These are phyloP conservation scores for Embidobia sp. DNA, from an alignment of 2,888 invertebrate genomes.

Conservation along the genomic window DNA sequence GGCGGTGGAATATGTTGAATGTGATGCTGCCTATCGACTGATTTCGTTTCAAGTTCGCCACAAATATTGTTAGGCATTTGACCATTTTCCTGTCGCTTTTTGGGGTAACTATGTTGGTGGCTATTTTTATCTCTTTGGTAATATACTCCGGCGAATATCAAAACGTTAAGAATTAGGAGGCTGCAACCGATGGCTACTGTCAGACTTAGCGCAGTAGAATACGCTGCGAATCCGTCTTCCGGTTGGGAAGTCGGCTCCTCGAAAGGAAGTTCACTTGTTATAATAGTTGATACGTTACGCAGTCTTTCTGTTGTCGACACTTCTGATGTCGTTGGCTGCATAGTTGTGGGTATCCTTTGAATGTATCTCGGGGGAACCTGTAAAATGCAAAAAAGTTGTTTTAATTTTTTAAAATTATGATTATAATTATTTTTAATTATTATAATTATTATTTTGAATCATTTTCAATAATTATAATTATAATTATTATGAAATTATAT, in stretches of 20 bases:
- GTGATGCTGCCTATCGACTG: conserved; percentile 89
- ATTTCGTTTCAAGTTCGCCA: conserved; percentile 89
- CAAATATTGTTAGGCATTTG: conserved; percentile 95
- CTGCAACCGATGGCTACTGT: conserved; percentile 98
- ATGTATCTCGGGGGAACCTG: conserved; percentile 79
- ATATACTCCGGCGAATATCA: conserved; percentile 97
- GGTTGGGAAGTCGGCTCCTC: conserved; percentile 81
- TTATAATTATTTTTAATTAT: too few relatives aligned
- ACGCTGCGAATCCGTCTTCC: conserved; percentile 95
- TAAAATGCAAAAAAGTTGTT: too few relatives aligned
- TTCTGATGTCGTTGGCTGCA: conserved; percentile 74
- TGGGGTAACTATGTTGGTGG: conserved; percentile 76
- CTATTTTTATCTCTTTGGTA: conserved; percentile 94
- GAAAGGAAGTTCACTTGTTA: conserved; percentile 76
- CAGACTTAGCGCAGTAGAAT: conserved; percentile 94
- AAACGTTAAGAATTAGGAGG: conserved; percentile 93
- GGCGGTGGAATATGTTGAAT: conserved; percentile 91
- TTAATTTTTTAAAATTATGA: too few relatives aligned
- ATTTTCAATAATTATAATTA: too few relatives aligned
- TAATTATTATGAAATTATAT: too few relatives aligned
- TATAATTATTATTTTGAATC: too few relatives aligned
- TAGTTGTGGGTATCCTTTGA: conserved; percentile 77
- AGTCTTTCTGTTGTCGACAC: conserved; percentile 73
- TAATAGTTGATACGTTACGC: conserved; percentile 68
- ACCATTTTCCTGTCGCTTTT: conserved; percentile 91